Conservation (phyloP, 2,113 vertebrate genomes). For the Esox niger region DNA sequence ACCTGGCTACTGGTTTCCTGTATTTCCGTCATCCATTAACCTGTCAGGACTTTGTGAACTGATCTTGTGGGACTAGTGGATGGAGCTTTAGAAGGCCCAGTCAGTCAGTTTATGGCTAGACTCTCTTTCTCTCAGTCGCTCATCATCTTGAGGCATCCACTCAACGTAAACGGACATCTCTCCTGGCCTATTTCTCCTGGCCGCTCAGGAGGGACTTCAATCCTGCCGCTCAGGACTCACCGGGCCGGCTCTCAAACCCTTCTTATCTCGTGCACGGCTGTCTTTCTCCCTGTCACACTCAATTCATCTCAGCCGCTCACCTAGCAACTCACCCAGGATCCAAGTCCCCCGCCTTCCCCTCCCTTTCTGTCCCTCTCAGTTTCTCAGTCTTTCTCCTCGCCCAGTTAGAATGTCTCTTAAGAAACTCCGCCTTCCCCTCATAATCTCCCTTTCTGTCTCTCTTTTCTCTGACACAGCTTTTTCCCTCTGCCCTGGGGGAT, state of each 20-base stretch:
- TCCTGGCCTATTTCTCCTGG: no score
- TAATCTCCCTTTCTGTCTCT: slow-evolving; percentile 7
- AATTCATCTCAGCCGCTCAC: slow-evolving; percentile 19
- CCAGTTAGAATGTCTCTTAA: background rate
- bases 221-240: no score
- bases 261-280: slow-evolving; percentile 3
- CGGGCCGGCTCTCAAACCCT: slow-evolving; percentile 6
- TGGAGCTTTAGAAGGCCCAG: no score
- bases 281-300: slow-evolving; percentile 14
- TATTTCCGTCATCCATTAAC: no score
- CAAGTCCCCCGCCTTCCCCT: background rate
- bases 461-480: slow-evolving; percentile 52
- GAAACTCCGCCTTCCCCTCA: background rate
- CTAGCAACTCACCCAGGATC: background rate
- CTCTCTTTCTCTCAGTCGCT: no score
- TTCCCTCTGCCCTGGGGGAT: slow-evolving; percentile 48
- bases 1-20: no score
- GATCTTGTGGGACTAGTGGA: no score
- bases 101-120: no score
- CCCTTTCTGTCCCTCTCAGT: background rate
- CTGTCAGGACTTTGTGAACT: no score
- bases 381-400: background rate
- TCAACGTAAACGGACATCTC: no score
- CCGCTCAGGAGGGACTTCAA: no score
- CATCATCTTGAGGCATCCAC: no score